These are phyloP conservation scores for Paramormyrops hopkinsi DNA, from an alignment of 2,797 vertebrate species.

Conservation along the genomic window DNA sequence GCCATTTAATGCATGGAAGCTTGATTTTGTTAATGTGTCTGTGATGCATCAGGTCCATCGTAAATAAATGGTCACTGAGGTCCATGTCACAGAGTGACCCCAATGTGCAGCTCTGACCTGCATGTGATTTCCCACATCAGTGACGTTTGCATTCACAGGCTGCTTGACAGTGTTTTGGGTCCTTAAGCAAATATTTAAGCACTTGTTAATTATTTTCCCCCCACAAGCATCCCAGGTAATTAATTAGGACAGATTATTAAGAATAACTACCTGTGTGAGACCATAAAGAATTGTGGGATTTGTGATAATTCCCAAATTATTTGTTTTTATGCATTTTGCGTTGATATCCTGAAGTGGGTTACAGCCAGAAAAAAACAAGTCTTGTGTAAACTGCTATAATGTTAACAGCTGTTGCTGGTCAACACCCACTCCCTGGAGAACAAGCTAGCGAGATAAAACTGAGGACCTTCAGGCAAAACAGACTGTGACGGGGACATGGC, in stretches of 20 bases:
- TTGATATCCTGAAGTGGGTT: neutral
- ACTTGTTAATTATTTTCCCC: neutral
- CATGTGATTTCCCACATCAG: neutral
- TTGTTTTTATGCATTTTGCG: neutral
- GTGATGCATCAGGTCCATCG: neutral
- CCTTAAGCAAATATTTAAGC: neutral
- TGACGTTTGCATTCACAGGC: neutral
- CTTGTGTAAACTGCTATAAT: neutral
- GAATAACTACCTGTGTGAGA: neutral
- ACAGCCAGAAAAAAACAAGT: neutral
- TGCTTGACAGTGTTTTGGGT: neutral
- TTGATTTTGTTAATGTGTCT: neutral
- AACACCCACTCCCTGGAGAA: slow-evolving; percentile 17
- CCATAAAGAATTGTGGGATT: neutral
- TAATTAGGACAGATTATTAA: neutral
- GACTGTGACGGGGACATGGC: neutral
- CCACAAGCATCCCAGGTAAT: neutral
- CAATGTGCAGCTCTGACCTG: neutral
- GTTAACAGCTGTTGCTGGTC: slow-evolving; percentile 30
- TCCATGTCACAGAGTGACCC: neutral
- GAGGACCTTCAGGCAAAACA: slow-evolving; percentile 8
- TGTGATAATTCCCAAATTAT: neutral
- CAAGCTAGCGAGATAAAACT: neutral
- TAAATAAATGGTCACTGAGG: neutral
- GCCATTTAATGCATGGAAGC: neutral